These are phyloP conservation scores for Malthinus flaveolus DNA, from an alignment of 2,888 invertebrate genomes.

Conservation along the genomic window DNA sequence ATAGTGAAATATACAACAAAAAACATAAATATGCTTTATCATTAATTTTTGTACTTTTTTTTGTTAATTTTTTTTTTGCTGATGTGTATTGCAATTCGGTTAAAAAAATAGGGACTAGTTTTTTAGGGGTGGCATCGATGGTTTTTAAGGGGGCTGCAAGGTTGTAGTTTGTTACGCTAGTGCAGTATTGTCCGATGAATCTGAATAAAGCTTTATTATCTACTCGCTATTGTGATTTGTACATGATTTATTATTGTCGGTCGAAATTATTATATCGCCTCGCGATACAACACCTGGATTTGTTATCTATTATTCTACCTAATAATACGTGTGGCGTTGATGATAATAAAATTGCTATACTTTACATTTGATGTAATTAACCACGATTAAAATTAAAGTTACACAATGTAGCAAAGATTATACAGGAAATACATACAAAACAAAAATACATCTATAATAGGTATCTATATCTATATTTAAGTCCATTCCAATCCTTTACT, in stretches of 20 bases:
- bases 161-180: constrained; percentile 27
- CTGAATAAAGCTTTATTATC: constrained; percentile 26
- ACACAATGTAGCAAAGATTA: constrained; percentile 7
- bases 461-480: too few relatives aligned
- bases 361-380: constrained; percentile 19
- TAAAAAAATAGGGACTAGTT: constrained; percentile 11
- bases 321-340: constrained; percentile 30
- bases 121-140: constrained; percentile 22
- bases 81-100: constrained; percentile 19
- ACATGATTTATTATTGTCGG: constrained; percentile 22
- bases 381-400: constrained; percentile 13
- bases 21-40: constrained; percentile 19
- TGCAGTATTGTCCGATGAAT: constrained; percentile 19
- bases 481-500: too few relatives aligned
- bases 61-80: constrained; percentile 18
- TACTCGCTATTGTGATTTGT: constrained; percentile 23
- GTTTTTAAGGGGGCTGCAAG: constrained; percentile 22
- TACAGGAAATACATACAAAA: constrained; percentile 13
- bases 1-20: constrained; percentile 16
- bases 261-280: constrained; percentile 21
- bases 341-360: constrained; percentile 18
- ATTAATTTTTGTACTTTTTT: constrained; percentile 11
- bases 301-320: constrained; percentile 31
- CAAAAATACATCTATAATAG: not conserved
- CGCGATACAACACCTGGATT: constrained; percentile 31